Evolutionary conservation across 2,888 invertebrate genomes (phyloP), one percentile per base, ranked within the genome.

Genomic region (Malthinus flaveolus): DNA sequence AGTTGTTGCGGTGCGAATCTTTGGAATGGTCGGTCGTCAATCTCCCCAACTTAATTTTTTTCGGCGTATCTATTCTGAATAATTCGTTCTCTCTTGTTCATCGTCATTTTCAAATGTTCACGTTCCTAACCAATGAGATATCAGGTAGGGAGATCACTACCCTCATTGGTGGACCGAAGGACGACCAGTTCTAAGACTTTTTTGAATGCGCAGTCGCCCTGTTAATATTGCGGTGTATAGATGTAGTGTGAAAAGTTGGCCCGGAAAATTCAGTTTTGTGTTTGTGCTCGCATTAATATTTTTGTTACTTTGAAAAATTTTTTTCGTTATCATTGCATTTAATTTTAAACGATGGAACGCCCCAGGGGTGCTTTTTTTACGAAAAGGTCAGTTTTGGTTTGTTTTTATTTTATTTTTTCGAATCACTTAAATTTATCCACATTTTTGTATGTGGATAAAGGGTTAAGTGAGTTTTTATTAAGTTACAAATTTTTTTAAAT

Each of bases 311-410:
- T 42, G 44, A 35, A 15, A 56, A 35, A 39, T 57, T 56, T 54
- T 32, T 42, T 35, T 35, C 13, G 52, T 53, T 59, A 49, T 33
- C 7, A 49, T 51, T 49, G 13, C 31, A 37, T 50, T 50, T 49
- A 49, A 13, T 36, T 55, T 37, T 56, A 35, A 32, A 54, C 33
- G 84, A 88, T 88, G 88, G 88, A 88, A 86, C 87, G 87, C 84
- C 85, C 54, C 11, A 34, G 87, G 84, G 85, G 86, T 84, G 87
- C 87, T 84, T 88, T 88, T 85, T 87, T 85, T 86, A 87, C 87
- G 80, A 88, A 88, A 87, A 88, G 88, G 88, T 88, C 87, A 86
- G 87, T 85, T 83, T 78, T 75, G 71, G 72, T 81, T 81, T 80
- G 80, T 79, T 75, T 80, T 81, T 79, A 66, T 81, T 80, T 80